A percentile compares a stretch with the other conserved stretches of the same genome.
phyloP scores from a whole-genome alignment of 2,797 vertebrate species.

The Vireo griseus region DNA sequence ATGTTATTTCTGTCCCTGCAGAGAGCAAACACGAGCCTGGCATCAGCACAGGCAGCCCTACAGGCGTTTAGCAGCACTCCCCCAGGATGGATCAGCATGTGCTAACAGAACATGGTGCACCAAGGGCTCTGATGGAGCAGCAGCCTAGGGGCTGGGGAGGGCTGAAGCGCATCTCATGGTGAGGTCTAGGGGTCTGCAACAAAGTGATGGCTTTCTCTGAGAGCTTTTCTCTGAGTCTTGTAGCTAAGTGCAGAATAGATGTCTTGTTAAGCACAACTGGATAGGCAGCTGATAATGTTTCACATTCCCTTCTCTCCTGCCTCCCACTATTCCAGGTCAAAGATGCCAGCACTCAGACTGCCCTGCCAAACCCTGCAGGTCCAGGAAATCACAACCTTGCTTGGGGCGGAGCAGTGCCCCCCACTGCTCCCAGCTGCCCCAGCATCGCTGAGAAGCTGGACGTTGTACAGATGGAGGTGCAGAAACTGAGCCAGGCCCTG shows the following conservation, averaged over 20 bases:
- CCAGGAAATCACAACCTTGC: background rate
- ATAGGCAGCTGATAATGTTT: background rate
- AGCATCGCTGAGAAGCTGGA: slow-evolving; percentile 77
- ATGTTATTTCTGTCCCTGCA: background rate
- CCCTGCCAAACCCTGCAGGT: rapidly evolving
- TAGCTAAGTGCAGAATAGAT: background rate
- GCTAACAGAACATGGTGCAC: background rate
- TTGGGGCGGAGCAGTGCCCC: background rate
- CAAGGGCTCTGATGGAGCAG: rapidly evolving
- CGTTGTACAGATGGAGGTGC: slow-evolving; percentile 76
- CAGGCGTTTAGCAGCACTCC: background rate
- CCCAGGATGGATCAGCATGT: background rate
- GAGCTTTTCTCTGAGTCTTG: background rate
- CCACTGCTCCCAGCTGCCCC: background rate
- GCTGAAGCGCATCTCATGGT: background rate
- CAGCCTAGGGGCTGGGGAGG: background rate
- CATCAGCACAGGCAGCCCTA: background rate
- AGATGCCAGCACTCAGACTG: slow-evolving; percentile 57
- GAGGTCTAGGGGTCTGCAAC: background rate
- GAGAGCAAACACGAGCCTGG: background rate
- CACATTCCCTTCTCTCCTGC: background rate
- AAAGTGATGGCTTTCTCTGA: background rate
- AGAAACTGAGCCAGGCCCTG: slow-evolving; percentile 77
- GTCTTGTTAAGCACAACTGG: rapidly evolving
- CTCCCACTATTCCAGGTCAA: slow-evolving; percentile 3